These are phyloP conservation scores for Peromyscus polionotus DNA, from an alignment of 2,113 vertebrate species.

Conservation along the genomic window DNA sequence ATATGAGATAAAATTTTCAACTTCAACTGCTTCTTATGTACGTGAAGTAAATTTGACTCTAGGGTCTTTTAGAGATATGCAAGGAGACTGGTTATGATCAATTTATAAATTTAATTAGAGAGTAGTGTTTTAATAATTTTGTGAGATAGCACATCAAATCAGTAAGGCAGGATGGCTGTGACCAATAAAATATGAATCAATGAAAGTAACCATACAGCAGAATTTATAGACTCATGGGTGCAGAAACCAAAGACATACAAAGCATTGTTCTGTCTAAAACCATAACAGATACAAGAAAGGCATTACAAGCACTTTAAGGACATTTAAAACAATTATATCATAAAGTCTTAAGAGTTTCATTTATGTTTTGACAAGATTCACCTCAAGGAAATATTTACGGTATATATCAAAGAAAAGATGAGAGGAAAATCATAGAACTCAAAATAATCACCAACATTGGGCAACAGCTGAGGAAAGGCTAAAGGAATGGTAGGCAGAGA, in stretches of 20 bases:
- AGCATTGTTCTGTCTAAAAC: not conserved
- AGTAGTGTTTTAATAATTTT: conserved; percentile 46
- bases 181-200: not conserved
- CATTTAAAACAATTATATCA: conserved; percentile 28
- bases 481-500: not conserved
- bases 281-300: conserved; percentile 46
- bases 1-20: not conserved
- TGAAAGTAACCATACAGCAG: not conserved
- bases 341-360: not conserved
- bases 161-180: not conserved
- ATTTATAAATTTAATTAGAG: conserved; percentile 37
- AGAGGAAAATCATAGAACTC: not conserved
- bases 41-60: conserved; percentile 19
- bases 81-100: not conserved
- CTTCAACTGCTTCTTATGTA: not conserved
- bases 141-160: conserved; percentile 6
- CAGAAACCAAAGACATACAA: not conserved
- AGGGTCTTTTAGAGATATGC: not conserved
- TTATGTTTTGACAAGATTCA: not conserved
- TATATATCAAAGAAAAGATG: not conserved
- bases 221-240: not conserved
- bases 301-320: conserved; percentile 20
- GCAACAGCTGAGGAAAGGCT: not conserved
- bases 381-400: conserved; percentile 25
- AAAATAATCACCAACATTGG: not conserved